Evolutionary conservation across 2,888 invertebrate genomes (phyloP).

Genomic region (Platycnemis pennipes): DNA sequence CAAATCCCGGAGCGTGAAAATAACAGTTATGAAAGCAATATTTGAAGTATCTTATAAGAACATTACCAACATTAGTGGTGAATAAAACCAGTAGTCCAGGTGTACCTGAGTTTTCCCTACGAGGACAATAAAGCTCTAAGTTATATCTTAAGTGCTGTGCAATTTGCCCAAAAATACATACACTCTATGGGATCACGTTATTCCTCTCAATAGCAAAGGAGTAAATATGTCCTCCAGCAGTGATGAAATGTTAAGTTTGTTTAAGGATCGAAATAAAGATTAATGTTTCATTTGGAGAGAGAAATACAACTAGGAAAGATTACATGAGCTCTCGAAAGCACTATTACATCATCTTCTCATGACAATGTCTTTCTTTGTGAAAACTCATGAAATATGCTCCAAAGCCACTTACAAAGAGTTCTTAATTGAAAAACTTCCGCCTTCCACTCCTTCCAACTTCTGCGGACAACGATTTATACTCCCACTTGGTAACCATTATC

Average conservation of each 20-base stretch:
- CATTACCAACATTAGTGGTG: no score
- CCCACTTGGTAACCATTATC: not conserved
- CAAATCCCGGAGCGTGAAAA: no score
- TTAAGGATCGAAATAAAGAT: not conserved
- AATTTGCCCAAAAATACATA: no score
- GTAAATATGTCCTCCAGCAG: not conserved
- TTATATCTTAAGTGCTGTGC: no score
- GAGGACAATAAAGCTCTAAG: no score
- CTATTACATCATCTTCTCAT: not conserved
- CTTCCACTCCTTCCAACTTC: not conserved
- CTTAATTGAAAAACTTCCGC: constrained; percentile 40
- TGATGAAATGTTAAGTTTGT: not conserved
- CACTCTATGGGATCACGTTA: no score
- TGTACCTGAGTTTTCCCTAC: no score
- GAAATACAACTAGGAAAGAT: not conserved
- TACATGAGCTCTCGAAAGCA: no score
- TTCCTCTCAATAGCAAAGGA: not conserved
- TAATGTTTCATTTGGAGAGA: not conserved
- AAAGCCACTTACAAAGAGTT: not conserved
- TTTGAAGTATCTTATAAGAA: no score
- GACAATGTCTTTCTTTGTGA: not conserved
- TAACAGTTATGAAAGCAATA: no score
- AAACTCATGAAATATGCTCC: not conserved
- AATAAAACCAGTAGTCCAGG: no score
- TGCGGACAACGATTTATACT: not conserved